Evolutionary conservation across 2,113 vertebrate species (phyloP).

Genomic region (Aleadryas rufinucha): DNA sequence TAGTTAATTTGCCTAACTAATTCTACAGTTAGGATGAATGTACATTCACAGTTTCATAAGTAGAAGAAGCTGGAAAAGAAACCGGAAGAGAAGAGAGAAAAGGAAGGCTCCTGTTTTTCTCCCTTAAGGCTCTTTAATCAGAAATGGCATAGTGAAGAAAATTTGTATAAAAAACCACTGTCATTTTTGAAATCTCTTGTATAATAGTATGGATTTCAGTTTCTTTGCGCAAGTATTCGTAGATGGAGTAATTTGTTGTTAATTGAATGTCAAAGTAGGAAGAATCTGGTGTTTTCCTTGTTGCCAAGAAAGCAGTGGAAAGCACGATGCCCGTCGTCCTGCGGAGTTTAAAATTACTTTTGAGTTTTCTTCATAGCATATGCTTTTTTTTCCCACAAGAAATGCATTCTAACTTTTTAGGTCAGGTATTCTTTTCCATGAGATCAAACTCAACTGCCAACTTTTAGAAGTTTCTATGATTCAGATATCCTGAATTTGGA

Average conservation of each 20-base stretch:
- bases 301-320: not conserved
- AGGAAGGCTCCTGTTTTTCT: not conserved
- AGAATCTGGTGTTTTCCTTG: not conserved
- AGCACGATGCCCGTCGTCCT: fast-evolving
- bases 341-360: not conserved
- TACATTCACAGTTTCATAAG: not conserved
- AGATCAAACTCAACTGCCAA: not conserved
- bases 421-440: not conserved
- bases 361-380: not conserved
- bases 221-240: not conserved
- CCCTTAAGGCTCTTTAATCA: not conserved
- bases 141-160: not conserved
- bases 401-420: not conserved
- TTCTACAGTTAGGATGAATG: not conserved
- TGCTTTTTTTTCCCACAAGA: not conserved
- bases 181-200: not conserved
- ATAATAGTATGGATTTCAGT: not conserved
- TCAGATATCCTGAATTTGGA: not conserved
- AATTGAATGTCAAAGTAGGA: not conserved
- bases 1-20: not conserved
- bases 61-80: not conserved
- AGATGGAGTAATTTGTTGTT: not conserved
- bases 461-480: not conserved
- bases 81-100: not conserved
- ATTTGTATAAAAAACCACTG: not conserved